Percentiles rank a stretch among this genome's conserved stretches.
These are phyloP conservation scores for Orchestia grillus DNA, from an alignment of 1,140 invertebrate species.

Conservation along the genomic window DNA sequence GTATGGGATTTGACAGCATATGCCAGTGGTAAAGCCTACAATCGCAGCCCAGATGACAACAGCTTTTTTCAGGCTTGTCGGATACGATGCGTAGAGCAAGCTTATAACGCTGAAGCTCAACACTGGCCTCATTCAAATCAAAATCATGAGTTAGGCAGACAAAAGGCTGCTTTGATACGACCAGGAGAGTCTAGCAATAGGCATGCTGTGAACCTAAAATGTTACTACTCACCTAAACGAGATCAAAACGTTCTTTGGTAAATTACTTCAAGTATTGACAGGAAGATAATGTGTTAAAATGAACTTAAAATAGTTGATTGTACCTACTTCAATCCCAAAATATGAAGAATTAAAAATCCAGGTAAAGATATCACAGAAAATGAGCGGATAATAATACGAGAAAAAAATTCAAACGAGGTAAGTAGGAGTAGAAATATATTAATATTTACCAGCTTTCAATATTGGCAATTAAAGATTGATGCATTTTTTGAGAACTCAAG, in stretches of 20 bases:
- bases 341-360: neutral
- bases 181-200: neutral
- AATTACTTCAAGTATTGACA: neutral
- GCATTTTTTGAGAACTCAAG: too few species aligned
- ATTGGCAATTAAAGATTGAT: too few species aligned
- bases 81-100: neutral
- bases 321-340: neutral
- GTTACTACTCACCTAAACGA: too few species aligned
- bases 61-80: slow-evolving; percentile 35
- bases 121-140: slow-evolving; percentile 7
- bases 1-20: slow-evolving; percentile 38
- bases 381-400: too few species aligned
- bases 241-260: neutral
- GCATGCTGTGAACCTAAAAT: neutral
- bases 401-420: too few species aligned
- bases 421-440: too few species aligned
- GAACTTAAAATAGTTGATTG: neutral
- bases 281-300: neutral
- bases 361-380: neutral
- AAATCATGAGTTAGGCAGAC: neutral
- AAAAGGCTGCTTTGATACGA: neutral
- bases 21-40: slow-evolving; percentile 47
- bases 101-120: neutral
- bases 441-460: too few species aligned
- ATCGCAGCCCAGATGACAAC: slow-evolving; percentile 49